phyloP scores from a whole-genome alignment of 2,113 vertebrate genomes.

The Misgurnus anguillicaudatus region DNA sequence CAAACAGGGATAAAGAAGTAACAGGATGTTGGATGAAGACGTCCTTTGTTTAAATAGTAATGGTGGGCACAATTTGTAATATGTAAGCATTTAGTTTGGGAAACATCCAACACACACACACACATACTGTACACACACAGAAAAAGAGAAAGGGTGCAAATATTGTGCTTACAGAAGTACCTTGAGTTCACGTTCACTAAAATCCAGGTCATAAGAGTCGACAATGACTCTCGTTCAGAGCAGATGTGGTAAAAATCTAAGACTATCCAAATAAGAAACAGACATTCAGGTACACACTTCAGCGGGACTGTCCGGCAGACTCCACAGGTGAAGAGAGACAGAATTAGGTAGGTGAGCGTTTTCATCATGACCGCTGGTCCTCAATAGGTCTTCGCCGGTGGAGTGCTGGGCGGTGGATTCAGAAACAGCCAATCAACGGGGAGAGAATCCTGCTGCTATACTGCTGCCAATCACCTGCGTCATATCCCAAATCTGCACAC shows the following conservation, averaged over 20 bases:
- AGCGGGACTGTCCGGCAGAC: conserved; percentile 6
- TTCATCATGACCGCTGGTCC: conserved; percentile 59
- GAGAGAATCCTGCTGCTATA: conserved; percentile 89
- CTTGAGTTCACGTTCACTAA: conserved; percentile 25
- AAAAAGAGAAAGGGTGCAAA: not conserved
- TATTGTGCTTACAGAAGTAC: conserved; percentile 35
- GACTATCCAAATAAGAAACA: not conserved
- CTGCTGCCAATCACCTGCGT: conserved; percentile 93
- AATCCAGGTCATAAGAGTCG: conserved; percentile 1
- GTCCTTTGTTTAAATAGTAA: not conserved
- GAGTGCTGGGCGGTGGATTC: conserved; percentile 45
- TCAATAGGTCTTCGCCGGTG: conserved; percentile 7
- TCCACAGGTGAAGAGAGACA: conserved; percentile 30
- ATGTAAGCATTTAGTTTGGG: not conserved
- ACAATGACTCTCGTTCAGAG: not conserved
- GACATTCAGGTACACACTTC: not conserved
- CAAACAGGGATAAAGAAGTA: not conserved
- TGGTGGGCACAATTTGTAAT: too few species aligned
- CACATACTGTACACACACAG: not conserved
- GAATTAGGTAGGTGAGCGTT: conserved; percentile 60
- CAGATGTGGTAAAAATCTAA: not conserved
- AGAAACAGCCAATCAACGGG: conserved; percentile 76
- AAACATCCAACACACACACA: not conserved
- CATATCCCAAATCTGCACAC: conserved; percentile 94
- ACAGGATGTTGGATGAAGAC: conserved; percentile 17